A percentile compares a stretch with the other conserved stretches of the same genome.
Evolutionary conservation across 2,888 invertebrate species (phyloP).

Genomic region (Helicoverpa assulta): DNA sequence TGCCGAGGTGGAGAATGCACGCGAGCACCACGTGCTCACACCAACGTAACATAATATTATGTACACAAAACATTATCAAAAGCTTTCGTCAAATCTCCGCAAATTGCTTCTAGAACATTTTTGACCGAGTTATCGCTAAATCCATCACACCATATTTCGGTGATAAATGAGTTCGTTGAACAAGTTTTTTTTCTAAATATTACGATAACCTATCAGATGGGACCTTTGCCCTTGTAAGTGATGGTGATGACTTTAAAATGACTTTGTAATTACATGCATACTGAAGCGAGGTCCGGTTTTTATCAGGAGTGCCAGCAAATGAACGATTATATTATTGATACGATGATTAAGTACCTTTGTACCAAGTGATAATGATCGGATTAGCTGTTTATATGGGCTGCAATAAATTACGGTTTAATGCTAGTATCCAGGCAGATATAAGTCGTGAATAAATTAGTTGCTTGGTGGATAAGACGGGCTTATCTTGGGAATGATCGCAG

Average conservation of each 20-base stretch:
- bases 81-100: slow-evolving; percentile 32
- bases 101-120: slow-evolving; percentile 5
- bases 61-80: slow-evolving; percentile 24
- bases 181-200: slow-evolving; percentile 6
- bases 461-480: not conserved
- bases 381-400: slow-evolving; percentile 12
- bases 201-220: slow-evolving; percentile 29
- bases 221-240: slow-evolving; percentile 31
- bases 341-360: slow-evolving; percentile 30
- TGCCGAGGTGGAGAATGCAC: slow-evolving; percentile 47
- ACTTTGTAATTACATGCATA: slow-evolving; percentile 36
- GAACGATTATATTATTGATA: slow-evolving; percentile 52
- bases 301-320: slow-evolving; percentile 42
- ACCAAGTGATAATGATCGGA: slow-evolving; percentile 30
- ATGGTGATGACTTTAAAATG: slow-evolving; percentile 49
- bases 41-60: slow-evolving; percentile 20
- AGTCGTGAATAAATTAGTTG: not conserved
- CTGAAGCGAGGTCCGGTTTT: slow-evolving; percentile 52
- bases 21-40: slow-evolving; percentile 50
- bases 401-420: slow-evolving; percentile 5
- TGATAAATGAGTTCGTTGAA: slow-evolving; percentile 15
- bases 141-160: not conserved
- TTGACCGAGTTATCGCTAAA: slow-evolving; percentile 9
- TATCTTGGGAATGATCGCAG: not conserved
- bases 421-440: slow-evolving; percentile 28